A percentile compares a stretch with the other conserved stretches of the same genome.
These are phyloP conservation scores for Heteropelma amictum DNA, from an alignment of 2,888 invertebrate genomes.

Conservation along the genomic window DNA sequence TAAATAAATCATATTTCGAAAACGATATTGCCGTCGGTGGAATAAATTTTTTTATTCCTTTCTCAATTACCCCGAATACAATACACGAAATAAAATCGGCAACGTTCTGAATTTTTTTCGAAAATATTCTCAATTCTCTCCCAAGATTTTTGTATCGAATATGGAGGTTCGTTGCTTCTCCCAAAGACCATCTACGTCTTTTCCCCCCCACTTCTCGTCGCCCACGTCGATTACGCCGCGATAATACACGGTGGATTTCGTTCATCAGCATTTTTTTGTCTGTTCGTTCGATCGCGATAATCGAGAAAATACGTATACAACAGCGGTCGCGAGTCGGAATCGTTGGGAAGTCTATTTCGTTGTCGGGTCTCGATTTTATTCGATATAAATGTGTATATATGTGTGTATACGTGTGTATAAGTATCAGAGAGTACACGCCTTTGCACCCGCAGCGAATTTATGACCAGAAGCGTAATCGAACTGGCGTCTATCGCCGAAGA, in stretches of 20 bases:
- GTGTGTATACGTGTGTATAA: not conserved
- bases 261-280: not conserved
- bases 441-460: slow-evolving; percentile 50
- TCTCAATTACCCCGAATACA: too few relatives aligned
- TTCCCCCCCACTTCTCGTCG: too few relatives aligned
- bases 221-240: too few relatives aligned
- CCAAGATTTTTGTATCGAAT: too few relatives aligned
- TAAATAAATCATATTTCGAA: slow-evolving; percentile 10
- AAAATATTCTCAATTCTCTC: too few relatives aligned
- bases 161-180: too few relatives aligned
- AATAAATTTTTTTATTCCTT: too few relatives aligned
- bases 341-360: slow-evolving; percentile 5
- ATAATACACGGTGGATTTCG: too few relatives aligned
- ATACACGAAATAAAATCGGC: too few relatives aligned
- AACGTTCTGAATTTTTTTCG: too few relatives aligned
- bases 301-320: not conserved
- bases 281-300: not conserved
- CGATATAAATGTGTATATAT: not conserved
- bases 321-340: not conserved
- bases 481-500: slow-evolving; percentile 54
- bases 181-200: too few relatives aligned
- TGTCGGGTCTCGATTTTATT: not conserved
- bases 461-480: slow-evolving; percentile 61
- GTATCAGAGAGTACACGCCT: slow-evolving; percentile 38
- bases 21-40: too few relatives aligned